Evolutionary conservation across 1,140 invertebrate genomes (phyloP), one percentile per base, ranked within the genome.

Genomic region (Zaprionus tsacasi): DNA sequence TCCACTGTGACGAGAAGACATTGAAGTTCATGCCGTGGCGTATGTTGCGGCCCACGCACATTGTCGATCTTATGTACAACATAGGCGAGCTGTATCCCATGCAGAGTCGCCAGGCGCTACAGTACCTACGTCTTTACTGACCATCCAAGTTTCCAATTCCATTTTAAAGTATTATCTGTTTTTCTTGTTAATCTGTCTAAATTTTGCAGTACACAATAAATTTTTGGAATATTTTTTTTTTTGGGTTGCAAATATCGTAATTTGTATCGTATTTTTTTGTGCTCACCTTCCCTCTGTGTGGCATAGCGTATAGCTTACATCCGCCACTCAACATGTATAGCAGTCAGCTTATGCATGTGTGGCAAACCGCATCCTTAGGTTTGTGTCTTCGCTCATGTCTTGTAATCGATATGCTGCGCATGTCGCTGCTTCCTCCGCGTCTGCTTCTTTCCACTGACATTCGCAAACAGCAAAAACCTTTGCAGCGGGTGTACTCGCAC

Each of bases 21-120:
- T 61, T 92, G 7, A 81, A 81, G 61, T 90, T 91, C n/a, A 87
- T 88, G 82, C 94, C 95, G 2, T 93, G 92, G n/a, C 94, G 94
- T 2, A 81, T 95, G 36, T 78, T 95, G 3, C 91, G 93, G 15
- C 92, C 94, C 15, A 95, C 95, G 78, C 95, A 94, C 67, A 93
- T 95, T 7, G 94, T 95, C 10, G 95, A 96, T 71, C 83, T 96
- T 6, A 94, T 94, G 88, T 86, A 93, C 12, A 75, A 89, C 2
- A 94, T 95, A 0, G 95, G 95, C 1, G 87, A 93, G 13, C 75
- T 94, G 3, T 92, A 94, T 38, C 93, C 93, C 8, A 91, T 94
- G 36, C 88, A 91, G 35, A 93, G 93, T 60, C 86, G 83, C 13
- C 88, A 88, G 64, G 93, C 93, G 0, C 38, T 92, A 0, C 86